These are phyloP conservation scores for Lathronympha strigana DNA, from an alignment of 2,888 invertebrate species.

Conservation along the genomic window DNA sequence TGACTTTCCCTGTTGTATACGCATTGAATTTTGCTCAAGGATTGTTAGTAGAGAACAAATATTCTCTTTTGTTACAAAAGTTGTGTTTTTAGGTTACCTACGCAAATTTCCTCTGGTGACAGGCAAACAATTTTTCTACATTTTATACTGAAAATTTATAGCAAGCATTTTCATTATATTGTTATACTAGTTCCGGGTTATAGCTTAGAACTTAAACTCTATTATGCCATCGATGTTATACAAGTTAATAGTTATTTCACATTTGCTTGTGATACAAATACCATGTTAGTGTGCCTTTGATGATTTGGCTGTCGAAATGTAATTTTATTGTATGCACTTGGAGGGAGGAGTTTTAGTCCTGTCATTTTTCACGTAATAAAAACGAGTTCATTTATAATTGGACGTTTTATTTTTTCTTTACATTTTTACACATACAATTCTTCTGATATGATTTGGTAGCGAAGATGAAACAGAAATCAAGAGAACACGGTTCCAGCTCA, in stretches of 20 bases:
- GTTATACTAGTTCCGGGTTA: conserved; percentile 43
- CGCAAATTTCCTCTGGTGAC: conserved; percentile 13
- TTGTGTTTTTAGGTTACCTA: conserved; percentile 33
- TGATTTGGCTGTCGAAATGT: conserved; percentile 58
- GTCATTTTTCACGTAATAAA: conserved; percentile 75
- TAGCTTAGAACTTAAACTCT: conserved; percentile 22
- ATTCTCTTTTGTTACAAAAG: conserved; percentile 27
- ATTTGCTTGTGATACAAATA: conserved; percentile 43
- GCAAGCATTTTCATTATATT: conserved; percentile 40
- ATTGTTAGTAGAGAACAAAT: conserved; percentile 57
- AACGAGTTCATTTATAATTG: conserved; percentile 73
- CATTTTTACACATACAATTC: no score
- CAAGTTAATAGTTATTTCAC: conserved; percentile 13
- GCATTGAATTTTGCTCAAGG: conserved; percentile 68
- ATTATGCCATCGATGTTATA: conserved; percentile 40
- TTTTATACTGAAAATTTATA: conserved; percentile 40
- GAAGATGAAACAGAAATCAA: no score
- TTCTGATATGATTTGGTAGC: no score
- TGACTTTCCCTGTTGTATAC: conserved; percentile 53
- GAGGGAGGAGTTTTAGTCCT: conserved; percentile 61
- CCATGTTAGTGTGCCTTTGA: conserved; percentile 66
- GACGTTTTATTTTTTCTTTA: conserved; percentile 48
- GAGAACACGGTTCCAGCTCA: no score
- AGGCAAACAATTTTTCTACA: conserved; percentile 46
- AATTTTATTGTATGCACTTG: conserved; percentile 58